Conservation (phyloP, 2,888 invertebrate genomes). For the Epistrophe grossulariae region DNA sequence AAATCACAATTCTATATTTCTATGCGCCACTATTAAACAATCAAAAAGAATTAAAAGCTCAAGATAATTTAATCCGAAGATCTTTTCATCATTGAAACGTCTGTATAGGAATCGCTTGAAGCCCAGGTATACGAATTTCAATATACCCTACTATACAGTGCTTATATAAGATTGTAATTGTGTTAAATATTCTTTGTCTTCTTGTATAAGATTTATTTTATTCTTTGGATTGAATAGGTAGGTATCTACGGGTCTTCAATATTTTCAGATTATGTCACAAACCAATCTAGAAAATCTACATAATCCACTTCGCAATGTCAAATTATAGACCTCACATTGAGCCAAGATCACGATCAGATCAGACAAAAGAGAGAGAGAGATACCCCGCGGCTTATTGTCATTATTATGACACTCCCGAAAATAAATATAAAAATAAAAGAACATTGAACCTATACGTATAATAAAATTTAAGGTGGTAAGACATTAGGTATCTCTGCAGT, state of each 20-base stretch:
- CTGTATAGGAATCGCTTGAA: neutral
- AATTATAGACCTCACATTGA: conserved; percentile 61
- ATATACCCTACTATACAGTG: neutral
- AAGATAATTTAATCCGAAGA: conserved; percentile 5
- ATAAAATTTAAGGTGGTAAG: neutral
- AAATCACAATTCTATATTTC: too few species aligned
- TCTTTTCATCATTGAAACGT: neutral
- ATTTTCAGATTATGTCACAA: conserved; percentile 32
- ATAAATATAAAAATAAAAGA: conserved; percentile 21
- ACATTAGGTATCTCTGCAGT: neutral
- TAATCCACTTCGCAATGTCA: conserved; percentile 63
- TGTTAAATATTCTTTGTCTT: conserved; percentile 7
- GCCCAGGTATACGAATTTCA: neutral
- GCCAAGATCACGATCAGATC: conserved; percentile 30
- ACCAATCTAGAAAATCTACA: conserved; percentile 54
- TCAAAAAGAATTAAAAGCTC: conserved; percentile 15
- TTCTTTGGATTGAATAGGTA: neutral
- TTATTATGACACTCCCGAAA: conserved; percentile 65
- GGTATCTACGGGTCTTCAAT: conserved; percentile 6
- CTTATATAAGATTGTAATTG: neutral
- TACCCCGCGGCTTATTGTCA: conserved; percentile 57
- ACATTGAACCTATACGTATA: conserved; percentile 48
- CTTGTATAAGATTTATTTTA: neutral
- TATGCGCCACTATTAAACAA: neutral
- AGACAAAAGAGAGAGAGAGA: conserved; percentile 41